A percentile compares a stretch with the other conserved stretches of the same genome.
These are phyloP conservation scores for Hipparchia sbordonii DNA, from an alignment of 2,888 invertebrate species.

Conservation along the genomic window DNA sequence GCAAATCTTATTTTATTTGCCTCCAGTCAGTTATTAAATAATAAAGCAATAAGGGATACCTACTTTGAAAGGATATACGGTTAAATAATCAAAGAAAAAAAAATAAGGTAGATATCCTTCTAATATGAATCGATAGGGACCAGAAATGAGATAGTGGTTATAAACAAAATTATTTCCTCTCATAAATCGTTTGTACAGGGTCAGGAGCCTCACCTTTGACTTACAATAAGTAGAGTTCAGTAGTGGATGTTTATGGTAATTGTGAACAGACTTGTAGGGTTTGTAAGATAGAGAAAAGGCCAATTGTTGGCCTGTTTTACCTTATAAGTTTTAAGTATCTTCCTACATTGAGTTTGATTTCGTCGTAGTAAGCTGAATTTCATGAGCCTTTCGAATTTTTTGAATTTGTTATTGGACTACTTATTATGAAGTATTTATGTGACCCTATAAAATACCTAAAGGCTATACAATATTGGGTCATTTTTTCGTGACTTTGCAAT, in stretches of 20 bases:
- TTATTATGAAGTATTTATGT: too few species aligned
- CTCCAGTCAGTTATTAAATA: neutral
- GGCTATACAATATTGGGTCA: neutral
- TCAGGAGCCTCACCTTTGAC: conserved; percentile 25
- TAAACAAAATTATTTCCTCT: conserved; percentile 19
- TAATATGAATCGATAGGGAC: conserved; percentile 6
- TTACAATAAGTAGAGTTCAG: conserved; percentile 24
- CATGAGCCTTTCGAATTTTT: neutral
- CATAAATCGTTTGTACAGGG: conserved; percentile 22
- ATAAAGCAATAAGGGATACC: neutral
- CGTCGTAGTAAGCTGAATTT: neutral
- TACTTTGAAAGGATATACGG: too few species aligned
- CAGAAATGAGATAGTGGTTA: conserved; percentile 8
- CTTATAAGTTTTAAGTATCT: conserved; percentile 3
- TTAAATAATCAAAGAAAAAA: too few species aligned
- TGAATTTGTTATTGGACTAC: neutral
- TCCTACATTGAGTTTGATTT: neutral
- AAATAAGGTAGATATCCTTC: neutral
- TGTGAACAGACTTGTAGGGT: conserved; percentile 18
- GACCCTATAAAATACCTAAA: neutral
- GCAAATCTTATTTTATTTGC: conserved; percentile 11
- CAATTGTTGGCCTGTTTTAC: conserved; percentile 19
- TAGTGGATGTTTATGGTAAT: conserved; percentile 26
- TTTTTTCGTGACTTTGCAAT: neutral
- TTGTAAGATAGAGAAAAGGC: conserved; percentile 17